Evolutionary conservation across 2,797 vertebrate species (phyloP), one percentile per base, ranked within the genome.

Genomic region (Meriones psammophilus): DNA sequence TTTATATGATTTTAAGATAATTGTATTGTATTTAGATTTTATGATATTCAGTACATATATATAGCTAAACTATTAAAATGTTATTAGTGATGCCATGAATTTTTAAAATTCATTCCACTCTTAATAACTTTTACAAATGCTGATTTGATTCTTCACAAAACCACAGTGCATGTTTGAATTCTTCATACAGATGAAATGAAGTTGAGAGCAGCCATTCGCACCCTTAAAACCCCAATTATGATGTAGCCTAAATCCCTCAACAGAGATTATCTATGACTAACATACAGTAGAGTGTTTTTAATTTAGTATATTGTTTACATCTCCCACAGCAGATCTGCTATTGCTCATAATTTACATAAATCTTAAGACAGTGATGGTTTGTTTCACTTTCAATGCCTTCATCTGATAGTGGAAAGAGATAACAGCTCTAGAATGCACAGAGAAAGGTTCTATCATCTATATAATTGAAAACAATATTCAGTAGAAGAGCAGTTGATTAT

Each of bases 41-140:
- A 77, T 92, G 54, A 5, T 68, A 91, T 36, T 42, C 13, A 93
- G 12, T 93, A 89, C 68, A 86, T 3, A 95, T 80, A 81, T 91
- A 42, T 76, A 91, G 58, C 10, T 86, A 17, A 46, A 81, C 78
- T 69, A 85, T 80, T 87, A 46, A 24, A 89, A 88, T 1, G 7
- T 64, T 84, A 77, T 93, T 94, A 80, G 68, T 39, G 33, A 80
- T 92, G 33, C 13, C 22, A 18, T 86, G 10, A 79, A 64, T 86
- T 94, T 88, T 30, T 86, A 94, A 86, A 96, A 80, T 92, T 10
- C 8, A 50, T 76, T 87, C 79, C 6, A 89, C 92, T 92, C 92
- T 87, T 22, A 84, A 58, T 88, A 46, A 74, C 10, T 91, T 92
- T 90, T 39, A 62, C 39, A 79, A n/a, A 60, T 84, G 3, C 22